These are phyloP conservation scores for Paratrypauchen microcephalus DNA, from an alignment of 2,797 vertebrate genomes.

Conservation along the genomic window DNA sequence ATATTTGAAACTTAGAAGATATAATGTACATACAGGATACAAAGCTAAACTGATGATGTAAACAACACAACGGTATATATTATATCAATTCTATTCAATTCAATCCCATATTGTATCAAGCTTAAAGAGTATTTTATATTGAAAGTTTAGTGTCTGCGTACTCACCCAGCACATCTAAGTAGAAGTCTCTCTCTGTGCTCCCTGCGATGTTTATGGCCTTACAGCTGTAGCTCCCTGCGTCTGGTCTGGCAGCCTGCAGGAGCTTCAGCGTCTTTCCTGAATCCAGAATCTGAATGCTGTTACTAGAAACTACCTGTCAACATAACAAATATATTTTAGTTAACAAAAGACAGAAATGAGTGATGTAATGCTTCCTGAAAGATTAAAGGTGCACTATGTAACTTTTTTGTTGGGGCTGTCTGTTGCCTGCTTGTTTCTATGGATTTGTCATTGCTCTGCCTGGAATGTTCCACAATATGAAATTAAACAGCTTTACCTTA, in stretches of 20 bases:
- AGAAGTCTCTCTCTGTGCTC: slow-evolving; percentile 86
- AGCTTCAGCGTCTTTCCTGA: slow-evolving; percentile 86
- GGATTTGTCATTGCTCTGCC: no score
- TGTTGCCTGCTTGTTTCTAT: no score
- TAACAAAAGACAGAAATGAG: slow-evolving; percentile 21
- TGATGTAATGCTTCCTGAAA: slow-evolving; percentile 21
- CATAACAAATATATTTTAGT: slow-evolving; percentile 29
- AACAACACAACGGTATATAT: no score
- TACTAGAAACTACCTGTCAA: slow-evolving; percentile 82
- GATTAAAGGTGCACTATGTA: neutral
- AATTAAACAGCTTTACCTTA: no score
- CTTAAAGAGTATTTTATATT: neutral
- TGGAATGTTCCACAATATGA: no score
- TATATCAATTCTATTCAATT: no score
- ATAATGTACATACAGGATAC: no score
- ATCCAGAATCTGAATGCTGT: slow-evolving; percentile 80
- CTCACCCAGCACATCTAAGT: slow-evolving; percentile 86
- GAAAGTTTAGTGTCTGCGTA: neutral
- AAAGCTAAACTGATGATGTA: no score
- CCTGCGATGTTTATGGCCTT: slow-evolving; percentile 89
- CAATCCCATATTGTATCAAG: no score
- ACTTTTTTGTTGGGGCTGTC: no score
- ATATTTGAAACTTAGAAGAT: no score
- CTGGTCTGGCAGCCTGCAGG: slow-evolving; percentile 74
- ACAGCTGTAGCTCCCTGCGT: slow-evolving; percentile 88